Conservation (phyloP, 2,888 invertebrate species). For the Hyles lineata region DNA sequence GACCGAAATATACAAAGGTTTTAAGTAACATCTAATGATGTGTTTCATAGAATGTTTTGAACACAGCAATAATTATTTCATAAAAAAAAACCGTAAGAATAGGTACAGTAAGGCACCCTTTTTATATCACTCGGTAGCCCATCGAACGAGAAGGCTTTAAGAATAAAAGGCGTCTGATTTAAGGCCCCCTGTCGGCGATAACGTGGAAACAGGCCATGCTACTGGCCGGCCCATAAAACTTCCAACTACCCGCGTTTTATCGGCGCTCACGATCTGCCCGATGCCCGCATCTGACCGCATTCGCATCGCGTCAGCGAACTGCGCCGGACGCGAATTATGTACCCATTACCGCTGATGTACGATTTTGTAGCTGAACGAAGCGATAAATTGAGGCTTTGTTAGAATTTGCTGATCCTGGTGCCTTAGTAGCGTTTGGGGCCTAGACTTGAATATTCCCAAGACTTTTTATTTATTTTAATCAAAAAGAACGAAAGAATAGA, state of each 20-base stretch:
- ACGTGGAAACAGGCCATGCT: slow-evolving; percentile 73
- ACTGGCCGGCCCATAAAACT: slow-evolving; percentile 75
- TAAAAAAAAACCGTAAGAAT: slow-evolving; percentile 41
- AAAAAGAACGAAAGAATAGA: background rate
- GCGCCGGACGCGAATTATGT: slow-evolving; percentile 70
- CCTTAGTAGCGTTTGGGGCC: background rate
- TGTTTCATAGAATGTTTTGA: background rate
- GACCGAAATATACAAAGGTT: background rate
- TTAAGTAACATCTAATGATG: background rate
- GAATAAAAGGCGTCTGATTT: slow-evolving; percentile 78
- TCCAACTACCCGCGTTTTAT: slow-evolving; percentile 73
- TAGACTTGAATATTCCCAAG: background rate
- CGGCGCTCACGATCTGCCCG: slow-evolving; percentile 70
- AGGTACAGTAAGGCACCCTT: slow-evolving; percentile 51
- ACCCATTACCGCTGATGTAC: slow-evolving; percentile 69
- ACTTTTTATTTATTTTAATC: background rate
- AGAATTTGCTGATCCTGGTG: slow-evolving; percentile 40
- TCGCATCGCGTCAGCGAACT: slow-evolving; percentile 68
- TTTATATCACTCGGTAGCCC: slow-evolving; percentile 53
- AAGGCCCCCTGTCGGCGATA: slow-evolving; percentile 75
- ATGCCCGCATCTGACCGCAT: slow-evolving; percentile 64
- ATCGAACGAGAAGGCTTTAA: slow-evolving; percentile 67
- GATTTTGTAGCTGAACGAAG: slow-evolving; percentile 56
- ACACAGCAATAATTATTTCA: background rate
- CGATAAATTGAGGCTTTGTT: slow-evolving; percentile 59